phyloP scores from a whole-genome alignment of 1,140 invertebrate genomes.

The Drosophila parvula region DNA sequence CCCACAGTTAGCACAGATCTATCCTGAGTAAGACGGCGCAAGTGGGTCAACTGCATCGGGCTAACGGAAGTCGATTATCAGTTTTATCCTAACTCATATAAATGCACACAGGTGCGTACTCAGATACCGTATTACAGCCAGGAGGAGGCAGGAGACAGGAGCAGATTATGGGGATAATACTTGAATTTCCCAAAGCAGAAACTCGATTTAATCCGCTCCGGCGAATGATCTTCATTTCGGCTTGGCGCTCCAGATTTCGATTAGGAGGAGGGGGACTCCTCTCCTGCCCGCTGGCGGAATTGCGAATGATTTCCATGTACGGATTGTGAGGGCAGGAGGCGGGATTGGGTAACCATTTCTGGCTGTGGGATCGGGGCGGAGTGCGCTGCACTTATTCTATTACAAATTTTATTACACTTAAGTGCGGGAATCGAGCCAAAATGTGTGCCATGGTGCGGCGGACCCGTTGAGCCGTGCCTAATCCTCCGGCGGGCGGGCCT shows the following conservation, averaged over 20 bases:
- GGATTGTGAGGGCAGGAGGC: conserved; percentile 8
- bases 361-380: conserved; percentile 17
- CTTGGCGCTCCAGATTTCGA: conserved; percentile 49
- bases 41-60: conserved; percentile 46
- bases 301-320: conserved; percentile 70
- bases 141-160: neutral
- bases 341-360: conserved; percentile 1
- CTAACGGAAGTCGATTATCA: conserved; percentile 64
- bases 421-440: conserved; percentile 73
- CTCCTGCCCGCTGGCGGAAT: conserved; percentile 49
- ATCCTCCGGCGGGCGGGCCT: conserved; percentile 64
- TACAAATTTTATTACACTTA: conserved; percentile 81
- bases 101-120: conserved; percentile 52
- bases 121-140: conserved; percentile 24
- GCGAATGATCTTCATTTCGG: conserved; percentile 61
- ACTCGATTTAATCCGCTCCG: conserved; percentile 37
- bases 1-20: conserved; percentile 51
- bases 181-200: conserved; percentile 30
- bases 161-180: conserved; percentile 28
- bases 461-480: conserved; percentile 64
- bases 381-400: conserved; percentile 72
- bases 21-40: conserved; percentile 16
- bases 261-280: conserved; percentile 21
- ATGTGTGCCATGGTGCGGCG: conserved; percentile 71
- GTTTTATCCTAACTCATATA: conserved; percentile 51